Conservation (phyloP, 2,797 vertebrate genomes). For the Eulemur albifrons region DNA sequence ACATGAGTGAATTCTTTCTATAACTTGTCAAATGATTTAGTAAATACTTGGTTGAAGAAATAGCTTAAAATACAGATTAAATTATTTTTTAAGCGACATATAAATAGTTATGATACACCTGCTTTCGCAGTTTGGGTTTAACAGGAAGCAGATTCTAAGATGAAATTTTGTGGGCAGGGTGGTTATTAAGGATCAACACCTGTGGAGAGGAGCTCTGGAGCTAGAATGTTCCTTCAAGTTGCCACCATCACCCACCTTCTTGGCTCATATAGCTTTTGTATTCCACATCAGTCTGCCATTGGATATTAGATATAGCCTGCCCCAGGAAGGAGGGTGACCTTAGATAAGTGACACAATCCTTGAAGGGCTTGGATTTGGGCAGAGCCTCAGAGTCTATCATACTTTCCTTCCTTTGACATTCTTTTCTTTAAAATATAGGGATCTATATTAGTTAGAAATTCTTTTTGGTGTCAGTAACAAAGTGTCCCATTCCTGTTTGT, state of each 20-base stretch:
- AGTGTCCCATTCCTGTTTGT: not conserved
- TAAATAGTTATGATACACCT: not conserved
- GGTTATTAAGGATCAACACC: not conserved
- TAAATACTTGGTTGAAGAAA: not conserved
- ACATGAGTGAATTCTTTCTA: not conserved
- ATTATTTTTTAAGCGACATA: not conserved
- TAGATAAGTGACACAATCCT: not conserved
- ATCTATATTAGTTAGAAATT: not conserved
- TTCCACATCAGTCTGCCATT: not conserved
- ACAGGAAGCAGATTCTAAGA: not conserved
- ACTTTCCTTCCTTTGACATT: not conserved
- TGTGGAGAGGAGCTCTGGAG: not conserved
- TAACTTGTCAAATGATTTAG: not conserved
- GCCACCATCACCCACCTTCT: no score
- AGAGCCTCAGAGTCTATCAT: not conserved
- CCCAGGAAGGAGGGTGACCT: not conserved
- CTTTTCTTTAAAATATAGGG: not conserved
- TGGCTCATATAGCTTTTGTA: not conserved
- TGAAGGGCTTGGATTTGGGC: not conserved
- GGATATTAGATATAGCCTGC: not conserved
- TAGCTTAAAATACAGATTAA: not conserved
- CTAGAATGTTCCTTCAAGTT: not conserved
- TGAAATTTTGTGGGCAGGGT: not conserved
- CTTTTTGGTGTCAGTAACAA: not conserved
- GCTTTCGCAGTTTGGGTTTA: not conserved